A percentile compares a stretch with the other conserved stretches of the same genome.
Conservation (phyloP, 1,140 invertebrate species). For the Orussus abietinus region DNA sequence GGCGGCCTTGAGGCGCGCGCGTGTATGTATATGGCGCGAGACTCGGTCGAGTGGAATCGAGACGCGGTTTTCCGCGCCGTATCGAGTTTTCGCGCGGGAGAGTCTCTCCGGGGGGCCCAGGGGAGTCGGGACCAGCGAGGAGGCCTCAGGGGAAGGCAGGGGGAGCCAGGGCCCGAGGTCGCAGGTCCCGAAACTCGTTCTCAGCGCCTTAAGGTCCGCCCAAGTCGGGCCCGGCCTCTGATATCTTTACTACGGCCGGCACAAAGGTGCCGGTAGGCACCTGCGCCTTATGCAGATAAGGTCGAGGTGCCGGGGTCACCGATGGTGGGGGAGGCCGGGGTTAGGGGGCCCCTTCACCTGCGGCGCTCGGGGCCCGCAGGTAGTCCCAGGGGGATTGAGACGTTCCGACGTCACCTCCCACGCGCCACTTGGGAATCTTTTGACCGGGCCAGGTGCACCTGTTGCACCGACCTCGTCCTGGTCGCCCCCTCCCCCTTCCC, state of each 20-base stretch:
- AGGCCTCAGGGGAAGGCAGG: too few species aligned
- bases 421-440: slow-evolving; percentile 20
- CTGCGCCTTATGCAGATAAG: slow-evolving; percentile 42
- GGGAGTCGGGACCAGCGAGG: too few species aligned
- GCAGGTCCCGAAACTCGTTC: too few species aligned
- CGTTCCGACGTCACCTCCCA: slow-evolving; percentile 33
- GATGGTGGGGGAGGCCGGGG: slow-evolving; percentile 25
- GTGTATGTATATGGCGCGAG: too few species aligned
- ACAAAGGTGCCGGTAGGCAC: slow-evolving; percentile 38
- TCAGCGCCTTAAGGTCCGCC: too few species aligned
- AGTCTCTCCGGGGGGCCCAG: too few species aligned
- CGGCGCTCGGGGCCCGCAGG: slow-evolving; percentile 23
- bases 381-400: slow-evolving; percentile 34
- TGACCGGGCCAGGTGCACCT: too few species aligned
- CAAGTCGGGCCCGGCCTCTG: slow-evolving; percentile 5
- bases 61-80: too few species aligned
- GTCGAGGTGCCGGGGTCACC: slow-evolving; percentile 31
- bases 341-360: slow-evolving; percentile 33
- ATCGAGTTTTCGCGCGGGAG: too few species aligned
- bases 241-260: slow-evolving; percentile 25
- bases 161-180: too few species aligned
- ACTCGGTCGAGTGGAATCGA: too few species aligned
- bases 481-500: slow-evolving; percentile 1
- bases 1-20: too few species aligned
- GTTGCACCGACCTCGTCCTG: neutral